Percentiles rank a stretch among this genome's conserved stretches.
phyloP scores from a whole-genome alignment of 1,140 invertebrate species.

The Sitobion miscanthi region DNA sequence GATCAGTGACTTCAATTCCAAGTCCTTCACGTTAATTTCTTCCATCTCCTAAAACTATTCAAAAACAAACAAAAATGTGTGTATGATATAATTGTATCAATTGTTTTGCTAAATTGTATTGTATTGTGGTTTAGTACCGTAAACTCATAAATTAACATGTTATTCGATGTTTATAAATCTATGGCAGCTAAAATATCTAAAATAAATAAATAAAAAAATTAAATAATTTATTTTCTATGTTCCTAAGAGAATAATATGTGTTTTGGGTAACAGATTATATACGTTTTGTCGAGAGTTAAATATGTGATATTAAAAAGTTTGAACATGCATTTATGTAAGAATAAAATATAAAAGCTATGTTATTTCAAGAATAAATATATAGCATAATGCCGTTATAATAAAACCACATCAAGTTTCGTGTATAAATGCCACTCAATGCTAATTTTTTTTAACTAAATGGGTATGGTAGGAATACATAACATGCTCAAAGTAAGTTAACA shows the following conservation, averaged over 20 bases:
- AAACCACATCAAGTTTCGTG: no score
- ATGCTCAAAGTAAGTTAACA: no score
- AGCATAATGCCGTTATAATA: no score
- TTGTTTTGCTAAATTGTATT: not conserved
- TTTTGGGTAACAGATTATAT: not conserved
- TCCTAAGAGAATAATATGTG: not conserved
- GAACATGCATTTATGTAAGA: not conserved
- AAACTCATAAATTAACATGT: not conserved
- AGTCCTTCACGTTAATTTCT: not conserved
- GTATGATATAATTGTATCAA: not conserved
- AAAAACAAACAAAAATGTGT: not conserved
- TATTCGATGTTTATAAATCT: not conserved
- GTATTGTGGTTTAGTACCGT: not conserved
- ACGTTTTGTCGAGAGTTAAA: not conserved
- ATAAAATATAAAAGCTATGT: no score
- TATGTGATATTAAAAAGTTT: not conserved
- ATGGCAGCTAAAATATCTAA: not conserved
- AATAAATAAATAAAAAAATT: not conserved
- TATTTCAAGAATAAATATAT: no score
- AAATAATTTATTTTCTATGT: not conserved
- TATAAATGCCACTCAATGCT: no score
- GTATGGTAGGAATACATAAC: no score
- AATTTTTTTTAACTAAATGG: no score
- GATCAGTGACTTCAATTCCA: slow-evolving; percentile 39
- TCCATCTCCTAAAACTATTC: not conserved